Conservation (phyloP, 2,113 vertebrate species). For the Lipophrys pholis region DNA sequence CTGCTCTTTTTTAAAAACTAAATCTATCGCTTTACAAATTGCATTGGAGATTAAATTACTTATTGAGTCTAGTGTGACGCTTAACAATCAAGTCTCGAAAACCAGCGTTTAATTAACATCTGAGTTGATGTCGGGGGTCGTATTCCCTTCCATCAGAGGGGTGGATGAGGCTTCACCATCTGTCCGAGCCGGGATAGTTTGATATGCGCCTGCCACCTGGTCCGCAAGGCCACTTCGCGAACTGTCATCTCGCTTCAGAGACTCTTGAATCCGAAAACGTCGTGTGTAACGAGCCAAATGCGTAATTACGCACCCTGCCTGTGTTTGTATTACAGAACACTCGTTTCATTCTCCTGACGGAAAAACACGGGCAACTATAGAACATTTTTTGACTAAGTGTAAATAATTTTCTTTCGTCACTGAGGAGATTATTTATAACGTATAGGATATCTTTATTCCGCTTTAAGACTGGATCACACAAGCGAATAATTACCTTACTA, state of each 20-base stretch:
- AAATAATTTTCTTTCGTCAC: not conserved
- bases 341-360: not conserved
- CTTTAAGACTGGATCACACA: not conserved
- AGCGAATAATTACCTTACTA: not conserved
- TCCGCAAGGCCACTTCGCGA: not conserved
- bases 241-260: not conserved
- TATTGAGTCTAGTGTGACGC: not conserved
- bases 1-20: not conserved
- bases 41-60: conserved; percentile 1
- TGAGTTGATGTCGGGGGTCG: conserved; percentile 3
- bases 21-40: not conserved
- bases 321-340: too few species aligned
- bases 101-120: conserved; percentile 48
- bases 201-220: conserved; percentile 47
- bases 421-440: not conserved
- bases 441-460: not conserved
- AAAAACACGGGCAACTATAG: not conserved
- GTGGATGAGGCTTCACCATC: conserved; percentile 37
- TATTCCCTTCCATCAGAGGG: conserved; percentile 14
- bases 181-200: conserved; percentile 18
- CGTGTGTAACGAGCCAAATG: conserved; percentile 18
- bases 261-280: conserved; percentile 3
- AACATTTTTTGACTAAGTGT: not conserved
- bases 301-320: conserved; percentile 4
- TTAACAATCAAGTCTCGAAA: conserved; percentile 1